phyloP scores from a whole-genome alignment of 2,113 vertebrate species.

The Brachypodius melanocephalos region DNA sequence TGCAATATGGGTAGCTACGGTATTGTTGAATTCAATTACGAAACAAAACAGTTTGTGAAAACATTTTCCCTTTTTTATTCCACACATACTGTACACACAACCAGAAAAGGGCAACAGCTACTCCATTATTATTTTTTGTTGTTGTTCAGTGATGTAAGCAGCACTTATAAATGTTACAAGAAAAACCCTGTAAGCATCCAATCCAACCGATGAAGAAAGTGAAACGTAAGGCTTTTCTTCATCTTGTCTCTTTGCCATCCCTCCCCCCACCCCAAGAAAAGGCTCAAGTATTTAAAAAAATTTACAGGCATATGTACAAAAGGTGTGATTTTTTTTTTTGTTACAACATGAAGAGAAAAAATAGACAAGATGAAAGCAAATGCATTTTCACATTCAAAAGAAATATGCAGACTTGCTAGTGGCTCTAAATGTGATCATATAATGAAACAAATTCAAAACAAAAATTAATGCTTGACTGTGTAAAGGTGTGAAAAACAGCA shows the following conservation, averaged over 20 bases:
- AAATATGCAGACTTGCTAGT: slow-evolving; percentile 86
- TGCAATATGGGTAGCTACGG: slow-evolving; percentile 96
- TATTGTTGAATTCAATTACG: slow-evolving; percentile 91
- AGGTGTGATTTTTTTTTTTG: slow-evolving; percentile 80
- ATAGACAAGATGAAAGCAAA: slow-evolving; percentile 79
- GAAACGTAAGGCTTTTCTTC: slow-evolving; percentile 99
- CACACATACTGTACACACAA: slow-evolving; percentile 85
- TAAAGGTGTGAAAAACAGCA: slow-evolving; percentile 74
- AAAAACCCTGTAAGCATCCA: slow-evolving; percentile 98
- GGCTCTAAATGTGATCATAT: slow-evolving; percentile 88
- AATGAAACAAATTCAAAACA: slow-evolving; percentile 53
- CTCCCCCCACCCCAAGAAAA: slow-evolving; percentile 83
- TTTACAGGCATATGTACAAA: slow-evolving; percentile 99
- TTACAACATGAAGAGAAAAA: slow-evolving; percentile 84
- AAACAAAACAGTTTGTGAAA: slow-evolving; percentile 93
- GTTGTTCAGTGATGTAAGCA: slow-evolving; percentile 98
- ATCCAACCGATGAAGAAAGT: slow-evolving; percentile 97
- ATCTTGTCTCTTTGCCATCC: slow-evolving; percentile 83
- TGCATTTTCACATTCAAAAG: slow-evolving; percentile 92
- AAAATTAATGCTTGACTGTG: slow-evolving; percentile 81
- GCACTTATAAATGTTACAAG: slow-evolving; percentile 99
- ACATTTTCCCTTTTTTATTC: slow-evolving; percentile 89
- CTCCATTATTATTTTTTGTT: slow-evolving; percentile 86
- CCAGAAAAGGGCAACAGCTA: slow-evolving; percentile 87
- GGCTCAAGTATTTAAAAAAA: slow-evolving; percentile 99